Evolutionary conservation across 1,140 invertebrate species (phyloP).

Genomic region (Lepidurus couesii): DNA sequence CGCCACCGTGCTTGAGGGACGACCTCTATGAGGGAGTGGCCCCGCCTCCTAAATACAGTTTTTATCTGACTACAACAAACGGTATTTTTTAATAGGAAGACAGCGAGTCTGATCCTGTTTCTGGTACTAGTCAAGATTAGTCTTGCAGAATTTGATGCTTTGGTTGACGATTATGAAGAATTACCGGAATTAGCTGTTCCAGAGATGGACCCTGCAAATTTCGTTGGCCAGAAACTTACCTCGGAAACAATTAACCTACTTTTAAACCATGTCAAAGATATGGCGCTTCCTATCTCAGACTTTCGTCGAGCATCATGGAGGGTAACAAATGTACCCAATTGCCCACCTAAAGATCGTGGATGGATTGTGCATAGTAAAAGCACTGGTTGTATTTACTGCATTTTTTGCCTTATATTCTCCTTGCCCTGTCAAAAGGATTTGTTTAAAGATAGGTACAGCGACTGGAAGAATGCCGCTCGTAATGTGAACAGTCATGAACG

Average conservation of each 20-base stretch:
- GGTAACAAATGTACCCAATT: neutral
- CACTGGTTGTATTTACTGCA: neutral
- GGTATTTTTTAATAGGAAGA: neutral
- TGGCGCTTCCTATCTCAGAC: neutral
- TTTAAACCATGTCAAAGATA: neutral
- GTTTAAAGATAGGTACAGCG: neutral
- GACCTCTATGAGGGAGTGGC: too few species aligned
- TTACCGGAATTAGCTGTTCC: neutral
- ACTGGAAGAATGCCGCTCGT: neutral
- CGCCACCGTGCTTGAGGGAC: too few species aligned
- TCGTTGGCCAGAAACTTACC: constrained; percentile 1
- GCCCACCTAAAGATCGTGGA: neutral
- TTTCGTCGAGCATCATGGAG: neutral
- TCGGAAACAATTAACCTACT: neutral
- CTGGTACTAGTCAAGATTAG: neutral
- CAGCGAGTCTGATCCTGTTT: neutral
- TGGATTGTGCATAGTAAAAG: constrained; percentile 15
- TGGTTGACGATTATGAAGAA: constrained; percentile 6
- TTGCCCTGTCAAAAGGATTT: neutral
- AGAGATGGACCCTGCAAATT: neutral
- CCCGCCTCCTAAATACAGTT: too few species aligned
- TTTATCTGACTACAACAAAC: neutral
- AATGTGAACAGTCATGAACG: neutral
- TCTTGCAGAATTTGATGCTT: neutral
- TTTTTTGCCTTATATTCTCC: neutral